Percentiles rank a stretch among this genome's conserved stretches.
These are phyloP conservation scores for Solenopsis fugax DNA, from an alignment of 1,140 invertebrate species.

Conservation along the genomic window DNA sequence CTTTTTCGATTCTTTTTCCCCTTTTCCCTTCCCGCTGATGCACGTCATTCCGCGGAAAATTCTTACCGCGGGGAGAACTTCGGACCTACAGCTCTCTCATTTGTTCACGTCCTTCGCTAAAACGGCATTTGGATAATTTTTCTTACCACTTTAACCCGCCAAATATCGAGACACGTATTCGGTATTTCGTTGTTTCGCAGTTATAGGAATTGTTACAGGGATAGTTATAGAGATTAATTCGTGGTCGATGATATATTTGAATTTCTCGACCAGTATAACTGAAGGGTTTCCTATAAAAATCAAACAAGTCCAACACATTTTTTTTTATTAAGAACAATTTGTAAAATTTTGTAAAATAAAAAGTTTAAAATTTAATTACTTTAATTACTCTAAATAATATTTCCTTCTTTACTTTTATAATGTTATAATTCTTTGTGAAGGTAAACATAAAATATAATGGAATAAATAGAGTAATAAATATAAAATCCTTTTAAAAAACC, in stretches of 20 bases:
- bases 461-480: too few relatives aligned
- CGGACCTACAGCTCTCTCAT: constrained; percentile 43
- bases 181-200: background rate
- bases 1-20: constrained; percentile 42
- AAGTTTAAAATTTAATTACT: too few relatives aligned
- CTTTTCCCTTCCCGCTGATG: background rate
- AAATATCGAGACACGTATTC: background rate
- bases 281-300: too few relatives aligned
- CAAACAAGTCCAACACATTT: too few relatives aligned
- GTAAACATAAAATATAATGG: too few relatives aligned
- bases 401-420: too few relatives aligned
- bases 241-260: background rate
- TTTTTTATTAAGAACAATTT: too few relatives aligned
- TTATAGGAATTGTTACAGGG: constrained; percentile 1
- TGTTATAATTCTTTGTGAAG: too few relatives aligned
- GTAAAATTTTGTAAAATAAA: too few relatives aligned
- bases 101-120: constrained; percentile 60
- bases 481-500: too few relatives aligned
- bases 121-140: constrained; percentile 70
- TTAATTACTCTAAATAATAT: too few relatives aligned
- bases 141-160: constrained; percentile 45
- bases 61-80: constrained; percentile 43
- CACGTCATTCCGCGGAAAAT: constrained; percentile 40
- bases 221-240: background rate
- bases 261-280: too few relatives aligned